Conservation (phyloP, 53 echinoderm and acorn worm species). For the Holothuria scabra region DNA sequence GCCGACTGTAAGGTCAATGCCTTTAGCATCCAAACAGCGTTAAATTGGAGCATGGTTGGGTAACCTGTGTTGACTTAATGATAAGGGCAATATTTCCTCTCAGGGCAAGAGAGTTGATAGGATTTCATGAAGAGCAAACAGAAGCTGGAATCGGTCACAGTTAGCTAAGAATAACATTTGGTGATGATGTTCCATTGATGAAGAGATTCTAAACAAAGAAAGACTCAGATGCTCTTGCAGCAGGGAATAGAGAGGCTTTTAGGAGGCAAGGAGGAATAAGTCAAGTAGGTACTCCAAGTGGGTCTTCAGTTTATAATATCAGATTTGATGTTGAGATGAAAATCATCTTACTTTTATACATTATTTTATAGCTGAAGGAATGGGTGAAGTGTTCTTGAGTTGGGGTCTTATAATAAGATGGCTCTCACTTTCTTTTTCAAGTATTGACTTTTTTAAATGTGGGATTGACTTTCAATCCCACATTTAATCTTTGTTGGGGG, state of each 20-base stretch:
- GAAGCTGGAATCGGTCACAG: slow-evolving; percentile 24
- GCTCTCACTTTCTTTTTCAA: too few species aligned
- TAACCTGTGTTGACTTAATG: slow-evolving; percentile 46
- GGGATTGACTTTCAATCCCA: too few species aligned
- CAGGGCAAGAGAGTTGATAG: slow-evolving; percentile 43
- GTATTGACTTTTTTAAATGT: too few species aligned
- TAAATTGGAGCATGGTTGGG: slow-evolving; percentile 51
- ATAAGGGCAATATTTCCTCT: slow-evolving; percentile 46
- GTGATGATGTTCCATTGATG: slow-evolving; percentile 34
- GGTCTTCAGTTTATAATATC: slow-evolving; percentile 41
- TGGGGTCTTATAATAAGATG: background rate
- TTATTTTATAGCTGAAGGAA: slow-evolving; percentile 27
- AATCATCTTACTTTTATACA: slow-evolving; percentile 17
- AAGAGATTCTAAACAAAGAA: slow-evolving; percentile 24
- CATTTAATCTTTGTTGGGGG: too few species aligned
- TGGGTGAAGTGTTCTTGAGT: slow-evolving; percentile 31
- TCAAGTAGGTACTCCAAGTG: slow-evolving; percentile 11
- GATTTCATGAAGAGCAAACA: slow-evolving; percentile 34
- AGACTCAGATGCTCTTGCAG: background rate
- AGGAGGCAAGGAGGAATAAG: slow-evolving; percentile 36
- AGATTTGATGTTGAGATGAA: slow-evolving; percentile 26
- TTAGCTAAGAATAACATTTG: slow-evolving; percentile 50
- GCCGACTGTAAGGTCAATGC: slow-evolving; percentile 28
- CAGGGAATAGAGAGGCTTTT: slow-evolving; percentile 38
- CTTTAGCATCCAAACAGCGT: slow-evolving; percentile 30